These are phyloP conservation scores for Bubo blakistoni DNA, from an alignment of 2,113 vertebrate species.

Conservation along the genomic window DNA sequence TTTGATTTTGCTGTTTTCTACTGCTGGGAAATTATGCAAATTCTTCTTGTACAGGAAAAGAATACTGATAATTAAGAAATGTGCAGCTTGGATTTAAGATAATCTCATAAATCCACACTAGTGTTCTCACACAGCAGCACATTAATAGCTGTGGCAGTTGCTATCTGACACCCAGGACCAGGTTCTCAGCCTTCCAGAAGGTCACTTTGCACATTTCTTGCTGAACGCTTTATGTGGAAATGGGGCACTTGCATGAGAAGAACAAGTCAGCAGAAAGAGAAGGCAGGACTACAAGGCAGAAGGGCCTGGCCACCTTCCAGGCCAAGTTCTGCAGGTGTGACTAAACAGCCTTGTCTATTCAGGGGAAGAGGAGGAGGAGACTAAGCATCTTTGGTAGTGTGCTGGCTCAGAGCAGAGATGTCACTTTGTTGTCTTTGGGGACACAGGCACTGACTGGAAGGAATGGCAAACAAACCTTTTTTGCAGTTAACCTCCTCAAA, in stretches of 20 bases:
- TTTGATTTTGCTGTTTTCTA: conserved; percentile 52
- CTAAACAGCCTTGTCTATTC: neutral
- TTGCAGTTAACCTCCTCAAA: neutral
- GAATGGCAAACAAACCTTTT: neutral
- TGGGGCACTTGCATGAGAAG: neutral
- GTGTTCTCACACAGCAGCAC: neutral
- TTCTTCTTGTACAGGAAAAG: conserved; percentile 29
- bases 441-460: neutral
- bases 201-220: neutral
- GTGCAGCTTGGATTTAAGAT: conserved; percentile 25
- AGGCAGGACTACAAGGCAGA: neutral
- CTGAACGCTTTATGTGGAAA: neutral
- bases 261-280: neutral
- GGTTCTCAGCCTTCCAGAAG: neutral
- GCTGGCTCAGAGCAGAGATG: neutral
- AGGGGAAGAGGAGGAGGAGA: neutral
- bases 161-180: neutral
- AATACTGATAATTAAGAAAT: conserved; percentile 65
- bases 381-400: no score
- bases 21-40: conserved; percentile 69
- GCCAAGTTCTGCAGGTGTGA: neutral
- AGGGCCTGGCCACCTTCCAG: neutral
- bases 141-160: neutral
- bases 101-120: neutral
- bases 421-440: neutral